Percentiles rank a stretch among this genome's conserved stretches.
These are phyloP conservation scores for Meriones unguiculatus DNA, from an alignment of 2,113 vertebrate genomes.

Conservation along the genomic window DNA sequence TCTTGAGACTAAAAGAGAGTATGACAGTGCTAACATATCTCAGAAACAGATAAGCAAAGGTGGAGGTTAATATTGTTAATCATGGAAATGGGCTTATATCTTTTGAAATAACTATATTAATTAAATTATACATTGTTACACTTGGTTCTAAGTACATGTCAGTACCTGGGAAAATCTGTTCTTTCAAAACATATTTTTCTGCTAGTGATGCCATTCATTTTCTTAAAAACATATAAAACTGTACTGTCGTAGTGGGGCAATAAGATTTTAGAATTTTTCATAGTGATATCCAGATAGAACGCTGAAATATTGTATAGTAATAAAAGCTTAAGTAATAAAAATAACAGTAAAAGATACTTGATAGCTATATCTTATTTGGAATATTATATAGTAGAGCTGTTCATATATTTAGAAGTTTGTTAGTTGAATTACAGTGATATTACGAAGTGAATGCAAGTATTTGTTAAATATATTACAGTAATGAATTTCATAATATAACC, in stretches of 20 bases:
- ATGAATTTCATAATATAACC: slow-evolving; percentile 3
- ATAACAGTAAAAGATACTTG: slow-evolving; percentile 20
- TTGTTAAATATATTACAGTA: slow-evolving; percentile 53
- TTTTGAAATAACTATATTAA: slow-evolving; percentile 54
- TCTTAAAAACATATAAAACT: slow-evolving; percentile 39
- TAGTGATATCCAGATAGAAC: neutral
- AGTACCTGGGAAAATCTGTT: slow-evolving; percentile 45
- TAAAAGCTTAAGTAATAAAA: slow-evolving; percentile 43
- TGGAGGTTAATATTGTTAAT: slow-evolving; percentile 68
- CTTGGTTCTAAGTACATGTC: slow-evolving; percentile 24
- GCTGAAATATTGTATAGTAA: slow-evolving; percentile 13
- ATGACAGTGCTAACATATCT: slow-evolving; percentile 26
- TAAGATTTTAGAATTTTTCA: slow-evolving; percentile 38
- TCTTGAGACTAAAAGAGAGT: slow-evolving; percentile 8
- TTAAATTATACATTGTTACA: slow-evolving; percentile 38
- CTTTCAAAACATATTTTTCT: slow-evolving; percentile 22
- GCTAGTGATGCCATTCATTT: slow-evolving; percentile 25
- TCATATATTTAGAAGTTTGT: slow-evolving; percentile 29
- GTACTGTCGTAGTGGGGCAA: neutral
- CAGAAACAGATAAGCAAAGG: slow-evolving; percentile 57
- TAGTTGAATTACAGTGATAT: slow-evolving; percentile 33
- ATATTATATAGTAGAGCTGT: slow-evolving; percentile 44
- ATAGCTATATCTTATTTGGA: slow-evolving; percentile 47
- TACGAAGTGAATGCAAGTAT: slow-evolving; percentile 32
- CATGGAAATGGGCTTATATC: slow-evolving; percentile 41